Percentiles rank a stretch among this genome's conserved stretches.
Evolutionary conservation across 1,140 invertebrate genomes (phyloP).

Genomic region (silkworm (Bombyx mori)): DNA sequence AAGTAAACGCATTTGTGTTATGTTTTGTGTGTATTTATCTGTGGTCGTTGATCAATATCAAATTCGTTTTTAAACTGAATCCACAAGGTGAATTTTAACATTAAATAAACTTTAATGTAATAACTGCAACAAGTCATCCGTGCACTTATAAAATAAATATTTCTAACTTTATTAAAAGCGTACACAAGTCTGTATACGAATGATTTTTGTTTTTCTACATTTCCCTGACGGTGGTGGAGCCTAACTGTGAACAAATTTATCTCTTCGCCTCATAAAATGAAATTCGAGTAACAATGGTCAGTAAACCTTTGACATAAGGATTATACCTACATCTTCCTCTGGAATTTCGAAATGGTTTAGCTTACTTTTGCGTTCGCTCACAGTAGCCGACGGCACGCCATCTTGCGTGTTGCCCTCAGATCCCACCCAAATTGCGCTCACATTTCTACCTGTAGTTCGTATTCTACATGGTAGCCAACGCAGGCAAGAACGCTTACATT

Average conservation of each 20-base stretch:
- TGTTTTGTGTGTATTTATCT: background rate
- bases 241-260: conserved; percentile 9
- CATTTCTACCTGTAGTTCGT: conserved; percentile 21
- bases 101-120: conserved; percentile 3
- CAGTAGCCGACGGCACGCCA: conserved; percentile 55
- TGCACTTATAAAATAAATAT: conserved; percentile 19
- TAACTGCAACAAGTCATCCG: conserved; percentile 11
- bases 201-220: conserved; percentile 23
- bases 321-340: conserved; percentile 4
- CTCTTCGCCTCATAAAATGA: background rate
- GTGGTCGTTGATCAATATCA: too few relatives aligned
- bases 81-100: background rate
- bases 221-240: conserved; percentile 12
- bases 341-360: conserved; percentile 25
- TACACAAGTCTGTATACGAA: conserved; percentile 21
- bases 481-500: conserved; percentile 14
- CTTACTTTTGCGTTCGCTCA: conserved; percentile 29
- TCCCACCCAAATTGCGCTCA: conserved; percentile 25
- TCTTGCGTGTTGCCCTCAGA: conserved; percentile 31
- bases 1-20: background rate
- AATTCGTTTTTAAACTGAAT: too few relatives aligned
- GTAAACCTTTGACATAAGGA: conserved; percentile 11
- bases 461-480: conserved; percentile 20
- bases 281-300: conserved; percentile 8
- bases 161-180: conserved; percentile 17